Evolutionary conservation across 1,140 invertebrate species (phyloP).

Genomic region (Formica selysi): DNA sequence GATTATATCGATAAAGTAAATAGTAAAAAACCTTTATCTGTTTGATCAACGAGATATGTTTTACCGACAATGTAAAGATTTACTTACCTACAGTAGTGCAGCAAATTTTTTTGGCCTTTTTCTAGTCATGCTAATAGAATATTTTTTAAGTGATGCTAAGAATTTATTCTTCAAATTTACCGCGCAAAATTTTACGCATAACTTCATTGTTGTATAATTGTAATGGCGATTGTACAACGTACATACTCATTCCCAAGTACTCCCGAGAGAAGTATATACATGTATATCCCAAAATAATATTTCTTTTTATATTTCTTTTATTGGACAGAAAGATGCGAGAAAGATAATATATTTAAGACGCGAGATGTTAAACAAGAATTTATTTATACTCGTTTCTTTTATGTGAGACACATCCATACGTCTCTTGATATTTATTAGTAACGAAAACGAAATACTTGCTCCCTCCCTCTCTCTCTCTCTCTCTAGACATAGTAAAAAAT

Average conservation of each 20-base stretch:
- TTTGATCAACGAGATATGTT: not conserved
- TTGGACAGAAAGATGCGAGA: not conserved
- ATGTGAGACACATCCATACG: not conserved
- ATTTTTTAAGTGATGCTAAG: too few species aligned
- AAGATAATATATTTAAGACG: not conserved
- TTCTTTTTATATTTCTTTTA: not conserved
- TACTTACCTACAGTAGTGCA: too few species aligned
- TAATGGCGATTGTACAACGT: not conserved
- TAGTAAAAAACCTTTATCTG: not conserved
- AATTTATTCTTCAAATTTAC: not conserved
- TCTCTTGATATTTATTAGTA: constrained; percentile 12
- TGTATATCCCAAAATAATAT: not conserved
- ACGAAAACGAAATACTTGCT: constrained; percentile 23
- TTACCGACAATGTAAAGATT: too few species aligned
- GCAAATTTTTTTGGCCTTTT: too few species aligned
- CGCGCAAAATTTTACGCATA: not conserved
- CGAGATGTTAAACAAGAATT: constrained; percentile 27
- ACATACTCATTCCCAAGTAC: too few species aligned
- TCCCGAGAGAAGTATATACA: not conserved
- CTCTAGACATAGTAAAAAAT: not conserved
- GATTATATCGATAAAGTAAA: not conserved
- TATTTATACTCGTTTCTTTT: constrained; percentile 29
- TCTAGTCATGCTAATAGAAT: too few species aligned
- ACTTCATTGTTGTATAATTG: not conserved
- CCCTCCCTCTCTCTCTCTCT: too few species aligned